Percentiles rank a stretch among this genome's conserved stretches.
phyloP scores from a whole-genome alignment of 2,888 invertebrate genomes.

The Tenthredo livida region DNA sequence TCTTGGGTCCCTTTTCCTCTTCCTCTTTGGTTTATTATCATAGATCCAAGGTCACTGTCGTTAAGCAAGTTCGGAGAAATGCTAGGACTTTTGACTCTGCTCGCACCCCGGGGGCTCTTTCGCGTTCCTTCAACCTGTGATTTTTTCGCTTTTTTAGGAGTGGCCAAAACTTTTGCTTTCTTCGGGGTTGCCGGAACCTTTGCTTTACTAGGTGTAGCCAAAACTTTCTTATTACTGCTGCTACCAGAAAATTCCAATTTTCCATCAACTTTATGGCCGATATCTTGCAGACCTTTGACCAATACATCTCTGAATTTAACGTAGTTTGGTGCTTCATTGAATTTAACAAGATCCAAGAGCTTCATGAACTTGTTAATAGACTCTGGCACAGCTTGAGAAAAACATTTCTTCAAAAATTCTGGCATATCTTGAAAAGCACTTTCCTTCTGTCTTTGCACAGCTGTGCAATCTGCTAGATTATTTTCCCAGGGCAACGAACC shows the following conservation, averaged over 20 bases:
- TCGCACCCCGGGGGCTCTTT: slow-evolving; percentile 57
- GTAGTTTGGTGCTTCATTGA: slow-evolving; percentile 88
- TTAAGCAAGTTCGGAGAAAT: slow-evolving; percentile 60
- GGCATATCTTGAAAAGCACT: slow-evolving; percentile 82
- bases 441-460: slow-evolving; percentile 86
- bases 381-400: slow-evolving; percentile 75
- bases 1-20: slow-evolving; percentile 66
- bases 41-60: slow-evolving; percentile 67
- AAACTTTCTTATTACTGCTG: slow-evolving; percentile 60
- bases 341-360: slow-evolving; percentile 84
- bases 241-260: slow-evolving; percentile 81
- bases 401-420: slow-evolving; percentile 77
- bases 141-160: slow-evolving; percentile 53
- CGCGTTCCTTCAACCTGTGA: slow-evolving; percentile 42
- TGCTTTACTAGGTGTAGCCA: slow-evolving; percentile 39
- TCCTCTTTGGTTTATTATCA: slow-evolving; percentile 70
- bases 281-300: slow-evolving; percentile 82
- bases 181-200: slow-evolving; percentile 56
- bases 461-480: slow-evolving; percentile 81
- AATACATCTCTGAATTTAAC: slow-evolving; percentile 85
- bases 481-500: slow-evolving; percentile 93
- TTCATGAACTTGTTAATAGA: slow-evolving; percentile 80
- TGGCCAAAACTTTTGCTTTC: slow-evolving; percentile 57
- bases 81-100: slow-evolving; percentile 50
- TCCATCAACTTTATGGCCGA: slow-evolving; percentile 81